Evolutionary conservation across 2,113 vertebrate genomes (phyloP).

Genomic region (Anoura caudifer): DNA sequence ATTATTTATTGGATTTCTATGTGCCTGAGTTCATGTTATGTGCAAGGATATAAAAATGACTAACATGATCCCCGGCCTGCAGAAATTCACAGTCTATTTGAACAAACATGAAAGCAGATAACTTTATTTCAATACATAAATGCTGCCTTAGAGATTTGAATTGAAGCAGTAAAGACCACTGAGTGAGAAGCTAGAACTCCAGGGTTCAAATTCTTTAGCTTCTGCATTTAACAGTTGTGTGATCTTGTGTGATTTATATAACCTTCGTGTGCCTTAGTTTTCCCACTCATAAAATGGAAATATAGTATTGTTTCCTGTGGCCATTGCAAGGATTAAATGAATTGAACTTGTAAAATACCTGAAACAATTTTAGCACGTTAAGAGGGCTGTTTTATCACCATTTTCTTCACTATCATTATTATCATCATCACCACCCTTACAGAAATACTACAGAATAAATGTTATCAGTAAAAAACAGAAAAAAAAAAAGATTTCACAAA

Average conservation of each 20-base stretch:
- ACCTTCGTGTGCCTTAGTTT: not conserved
- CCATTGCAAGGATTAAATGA: not conserved
- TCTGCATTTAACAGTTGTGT: not conserved
- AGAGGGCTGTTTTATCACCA: not conserved
- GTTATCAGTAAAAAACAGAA: not conserved
- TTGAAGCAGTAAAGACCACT: not conserved
- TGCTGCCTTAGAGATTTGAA: not conserved
- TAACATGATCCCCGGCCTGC: not conserved
- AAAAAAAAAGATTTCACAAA: not conserved
- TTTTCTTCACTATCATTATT: not conserved
- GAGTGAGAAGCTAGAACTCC: not conserved
- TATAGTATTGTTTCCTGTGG: not conserved
- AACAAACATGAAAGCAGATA: not conserved
- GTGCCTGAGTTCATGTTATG: conserved; percentile 5
- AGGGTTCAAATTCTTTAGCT: not conserved
- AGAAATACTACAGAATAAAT: not conserved
- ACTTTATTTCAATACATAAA: not conserved
- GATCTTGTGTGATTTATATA: not conserved
- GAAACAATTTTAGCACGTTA: not conserved
- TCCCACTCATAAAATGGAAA: not conserved
- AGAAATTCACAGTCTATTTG: not conserved
- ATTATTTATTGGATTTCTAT: conserved; percentile 31
- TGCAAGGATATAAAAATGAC: conserved; percentile 2
- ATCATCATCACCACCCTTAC: not conserved
- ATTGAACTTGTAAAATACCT: not conserved